Base-by-base conservation (phyloP, 2,888 invertebrate species). In the Dione juno region DNA sequence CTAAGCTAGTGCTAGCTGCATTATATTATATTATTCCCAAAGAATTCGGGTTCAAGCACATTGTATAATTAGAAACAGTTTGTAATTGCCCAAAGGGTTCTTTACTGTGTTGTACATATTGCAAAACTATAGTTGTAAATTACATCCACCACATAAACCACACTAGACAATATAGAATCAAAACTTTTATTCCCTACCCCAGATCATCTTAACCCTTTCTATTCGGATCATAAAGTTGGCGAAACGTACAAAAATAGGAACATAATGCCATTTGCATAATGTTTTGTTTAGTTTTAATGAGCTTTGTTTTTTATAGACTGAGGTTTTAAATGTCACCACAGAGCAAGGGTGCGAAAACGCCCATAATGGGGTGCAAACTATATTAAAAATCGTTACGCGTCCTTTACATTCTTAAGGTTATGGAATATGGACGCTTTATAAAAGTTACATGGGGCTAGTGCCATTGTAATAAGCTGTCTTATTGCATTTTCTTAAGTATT, bases 231-330 rank as follows among this genome's bases (percentile, higher is more conserved):
- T 93, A 93, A 93, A 92, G 81, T 89, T 84, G 84, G 84, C 85
- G 87, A 89, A 90, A 88, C 86, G 88, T 86, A 89, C 90, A 92
- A 92, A 93, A 92, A 93, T 90, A 88, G 84, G 87, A 86, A 87
- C 90, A 91, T 91, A 90, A 90, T 90, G 91, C 85, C 92, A 93
- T 93, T 93, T 93, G 93, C 93, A 93, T 93, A 92, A 90, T 90
- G 88, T 92, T 90, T 88, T 81, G 64, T 64, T 52, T 52, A 52
- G 64, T 64, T 64, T 64, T 64, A 64, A 64, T 64, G 77, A 84
- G 89, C 88, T 87, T 91, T 92, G 90, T 92, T 92, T 92, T 28
- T 93, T 92, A 89, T 89, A 88, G 86, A 88, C 88, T 84, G 86
- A 84, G 87, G 87, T 90, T 88, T 89, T 87, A 93, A 93, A 93